Conservation (phyloP, 2,888 invertebrate genomes). For the Tetropium fuscum region DNA sequence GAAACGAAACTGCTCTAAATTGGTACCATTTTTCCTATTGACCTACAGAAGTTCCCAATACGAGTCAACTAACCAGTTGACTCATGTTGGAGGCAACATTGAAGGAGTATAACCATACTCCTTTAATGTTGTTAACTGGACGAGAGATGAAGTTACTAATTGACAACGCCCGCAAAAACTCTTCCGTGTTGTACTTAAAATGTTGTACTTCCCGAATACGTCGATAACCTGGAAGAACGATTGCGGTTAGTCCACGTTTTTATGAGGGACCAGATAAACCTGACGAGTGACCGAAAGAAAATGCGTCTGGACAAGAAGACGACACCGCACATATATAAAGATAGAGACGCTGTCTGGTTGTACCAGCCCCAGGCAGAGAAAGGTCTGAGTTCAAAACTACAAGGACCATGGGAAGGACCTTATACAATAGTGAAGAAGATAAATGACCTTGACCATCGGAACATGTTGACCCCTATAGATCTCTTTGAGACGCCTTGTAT, state of each 20-base stretch:
- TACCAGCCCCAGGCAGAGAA: not conserved
- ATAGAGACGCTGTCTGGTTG: constrained; percentile 1
- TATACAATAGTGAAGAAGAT: constrained; percentile 1
- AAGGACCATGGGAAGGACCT: not conserved
- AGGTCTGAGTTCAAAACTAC: not conserved
- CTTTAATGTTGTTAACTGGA: not conserved
- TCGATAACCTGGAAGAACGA: not conserved
- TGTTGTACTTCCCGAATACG: not conserved
- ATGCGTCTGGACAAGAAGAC: not conserved
- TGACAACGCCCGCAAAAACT: not conserved
- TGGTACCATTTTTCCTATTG: no score
- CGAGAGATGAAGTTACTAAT: not conserved
- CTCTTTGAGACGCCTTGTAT: no score
- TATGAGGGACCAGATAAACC: not conserved
- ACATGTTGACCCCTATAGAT: no score
- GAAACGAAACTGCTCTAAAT: no score
- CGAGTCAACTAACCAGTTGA: no score
- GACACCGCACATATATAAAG: not conserved
- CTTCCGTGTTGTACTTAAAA: no score
- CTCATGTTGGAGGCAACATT: no score
- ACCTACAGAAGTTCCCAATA: no score
- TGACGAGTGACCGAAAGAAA: constrained; percentile 1
- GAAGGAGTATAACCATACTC: no score
- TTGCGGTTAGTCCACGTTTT: not conserved
- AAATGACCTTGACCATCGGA: not conserved